Evolutionary conservation across 2,888 invertebrate species (phyloP), one percentile per base, ranked within the genome.

Genomic region (Melikaiella ostensackeni): DNA sequence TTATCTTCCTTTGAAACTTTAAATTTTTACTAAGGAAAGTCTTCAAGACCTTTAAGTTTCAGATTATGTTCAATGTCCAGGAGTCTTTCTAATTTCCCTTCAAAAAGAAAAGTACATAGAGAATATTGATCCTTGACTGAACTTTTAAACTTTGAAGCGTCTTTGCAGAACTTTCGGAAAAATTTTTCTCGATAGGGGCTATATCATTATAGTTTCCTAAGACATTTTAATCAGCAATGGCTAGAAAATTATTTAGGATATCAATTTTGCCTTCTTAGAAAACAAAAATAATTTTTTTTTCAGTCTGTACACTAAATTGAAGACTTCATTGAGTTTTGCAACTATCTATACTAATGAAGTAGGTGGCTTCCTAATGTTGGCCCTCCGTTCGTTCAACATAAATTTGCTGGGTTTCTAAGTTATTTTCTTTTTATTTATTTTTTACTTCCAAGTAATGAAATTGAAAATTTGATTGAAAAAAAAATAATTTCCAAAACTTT

Each of bases 21-120:
- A 11, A 66, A 27, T 66, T 66, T 66, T 66, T 42, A 46, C 66
- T 46, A 38, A 66, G 27, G 27, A 24, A 66, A 66, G 27, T 66
- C 50, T 46, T 66, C 38, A 35, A 64, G 42, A 24, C 64, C 24
- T 42, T 16, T 16, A 64, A 66, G 46, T 46, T 66, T 46, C 27
- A 27, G 46, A 66, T 66, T 66, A 66, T 27, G 66, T 66, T 66
- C 66, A 66, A 66, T 66, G 66, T 46, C 66, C 66, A 66, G 27
- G 27, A 46, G 42, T 46, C 66, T 66, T 66, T 66, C 66, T 66
- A 66, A 66, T 66, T 66, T 46, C 46, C 66, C 46, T 66, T 46
- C 30, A 66, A 66, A 38, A 66, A 46, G 27, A 66, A 27, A 66
- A 42, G 66, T 42, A n/a, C 46, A 66, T 30, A 27, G 27, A 66